Conservation (phyloP, 2,797 vertebrate species). For the Pyrocephalus nanus region DNA sequence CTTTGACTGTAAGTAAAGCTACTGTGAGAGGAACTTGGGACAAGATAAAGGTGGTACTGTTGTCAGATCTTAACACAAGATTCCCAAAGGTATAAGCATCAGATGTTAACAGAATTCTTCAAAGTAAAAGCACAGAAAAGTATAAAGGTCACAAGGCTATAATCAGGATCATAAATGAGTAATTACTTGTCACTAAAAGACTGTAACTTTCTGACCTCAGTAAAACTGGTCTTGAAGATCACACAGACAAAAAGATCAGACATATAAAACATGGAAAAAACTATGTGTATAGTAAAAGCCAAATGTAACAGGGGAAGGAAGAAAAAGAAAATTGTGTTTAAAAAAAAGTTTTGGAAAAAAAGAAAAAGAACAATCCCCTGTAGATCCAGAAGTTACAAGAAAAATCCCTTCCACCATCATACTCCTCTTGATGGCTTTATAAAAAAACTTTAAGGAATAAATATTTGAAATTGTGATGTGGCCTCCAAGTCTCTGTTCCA, state of each 20-base stretch:
- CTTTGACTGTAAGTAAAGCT: neutral
- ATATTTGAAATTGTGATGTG: neutral
- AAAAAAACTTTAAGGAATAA: neutral
- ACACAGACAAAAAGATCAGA: neutral
- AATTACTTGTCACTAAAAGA: neutral
- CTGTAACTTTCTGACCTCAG: neutral
- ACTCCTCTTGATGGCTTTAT: neutral
- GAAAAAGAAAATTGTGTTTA: neutral
- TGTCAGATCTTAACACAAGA: neutral
- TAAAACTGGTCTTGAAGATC: neutral
- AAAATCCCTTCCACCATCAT: neutral
- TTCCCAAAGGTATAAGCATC: neutral
- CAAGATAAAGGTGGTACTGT: neutral
- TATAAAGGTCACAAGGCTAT: neutral
- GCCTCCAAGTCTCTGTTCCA: neutral
- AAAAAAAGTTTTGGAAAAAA: neutral
- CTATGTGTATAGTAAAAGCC: neutral
- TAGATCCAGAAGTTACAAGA: neutral
- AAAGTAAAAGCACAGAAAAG: neutral
- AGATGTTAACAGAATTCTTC: neutral
- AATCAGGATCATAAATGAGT: neutral
- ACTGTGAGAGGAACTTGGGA: neutral
- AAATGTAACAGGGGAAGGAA: neutral
- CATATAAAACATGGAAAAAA: neutral
- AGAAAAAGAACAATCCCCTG: neutral